Percentiles rank a stretch among this genome's conserved stretches.
These are phyloP conservation scores for Rachycentron canadum DNA, from an alignment of 2,797 vertebrate species.

Conservation along the genomic window DNA sequence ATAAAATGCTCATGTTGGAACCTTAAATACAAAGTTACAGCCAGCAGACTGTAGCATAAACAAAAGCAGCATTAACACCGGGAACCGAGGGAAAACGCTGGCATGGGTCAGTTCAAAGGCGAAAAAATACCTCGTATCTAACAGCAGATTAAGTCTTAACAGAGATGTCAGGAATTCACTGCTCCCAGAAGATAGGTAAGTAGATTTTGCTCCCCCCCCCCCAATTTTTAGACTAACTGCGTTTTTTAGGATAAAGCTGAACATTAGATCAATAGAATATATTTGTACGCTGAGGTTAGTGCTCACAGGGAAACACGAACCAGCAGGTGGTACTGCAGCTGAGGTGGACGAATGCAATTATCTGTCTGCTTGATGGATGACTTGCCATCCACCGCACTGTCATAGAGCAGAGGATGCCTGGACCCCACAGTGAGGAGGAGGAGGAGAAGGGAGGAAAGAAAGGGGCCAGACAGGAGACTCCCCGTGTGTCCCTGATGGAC, in stretches of 20 bases:
- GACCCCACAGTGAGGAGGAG: constrained; percentile 29
- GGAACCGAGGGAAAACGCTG: neutral
- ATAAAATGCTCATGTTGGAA: neutral
- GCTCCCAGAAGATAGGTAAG: too few relatives aligned
- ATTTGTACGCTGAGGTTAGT: neutral
- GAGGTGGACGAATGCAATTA: constrained; percentile 50
- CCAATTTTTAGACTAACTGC: too few relatives aligned
- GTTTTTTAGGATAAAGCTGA: neutral
- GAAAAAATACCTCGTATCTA: neutral
- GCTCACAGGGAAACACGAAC: constrained; percentile 36
- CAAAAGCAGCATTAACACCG: neutral
- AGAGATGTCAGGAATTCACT: too few relatives aligned
- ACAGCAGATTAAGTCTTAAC: neutral
- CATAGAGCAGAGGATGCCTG: constrained; percentile 41
- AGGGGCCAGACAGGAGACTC: constrained; percentile 5
- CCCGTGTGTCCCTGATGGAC: constrained; percentile 48
- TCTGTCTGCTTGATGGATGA: constrained; percentile 67
- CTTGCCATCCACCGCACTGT: constrained; percentile 68
- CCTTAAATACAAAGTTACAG: neutral
- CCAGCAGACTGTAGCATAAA: neutral
- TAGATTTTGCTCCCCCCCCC: too few relatives aligned
- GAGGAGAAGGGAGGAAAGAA: constrained; percentile 12
- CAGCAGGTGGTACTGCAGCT: constrained; percentile 29
- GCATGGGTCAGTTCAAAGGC: neutral
- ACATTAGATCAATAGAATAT: neutral